Percentiles rank a stretch among this genome's conserved stretches.
These are phyloP conservation scores for Cheilosia impressa DNA, from an alignment of 2,888 invertebrate genomes.

Conservation along the genomic window DNA sequence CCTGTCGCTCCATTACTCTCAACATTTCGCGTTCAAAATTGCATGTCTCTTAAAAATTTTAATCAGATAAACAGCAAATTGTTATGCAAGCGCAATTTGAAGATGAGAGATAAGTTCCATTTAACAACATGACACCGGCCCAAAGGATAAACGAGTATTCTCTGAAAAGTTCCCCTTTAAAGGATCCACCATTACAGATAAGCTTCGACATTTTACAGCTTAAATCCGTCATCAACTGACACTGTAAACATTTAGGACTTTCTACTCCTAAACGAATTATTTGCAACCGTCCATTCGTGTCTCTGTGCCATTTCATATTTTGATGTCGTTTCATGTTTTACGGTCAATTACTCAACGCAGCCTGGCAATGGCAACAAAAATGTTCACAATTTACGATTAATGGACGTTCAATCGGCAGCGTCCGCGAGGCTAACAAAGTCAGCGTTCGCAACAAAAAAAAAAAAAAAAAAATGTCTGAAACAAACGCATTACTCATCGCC, in stretches of 20 bases:
- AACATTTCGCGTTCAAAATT: neutral
- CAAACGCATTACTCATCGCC: slow-evolving; percentile 23
- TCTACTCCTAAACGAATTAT: neutral
- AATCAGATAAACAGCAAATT: slow-evolving; percentile 3
- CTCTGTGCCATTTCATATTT: neutral
- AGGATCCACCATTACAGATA: slow-evolving; percentile 13
- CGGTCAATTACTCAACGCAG: slow-evolving; percentile 34
- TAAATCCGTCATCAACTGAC: neutral
- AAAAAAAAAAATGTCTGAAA: slow-evolving; percentile 17
- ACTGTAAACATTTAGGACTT: neutral
- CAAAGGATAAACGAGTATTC: slow-evolving; percentile 14
- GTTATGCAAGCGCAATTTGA: too few species aligned
- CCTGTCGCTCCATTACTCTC: neutral
- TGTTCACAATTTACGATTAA: slow-evolving; percentile 35
- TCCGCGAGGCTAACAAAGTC: neutral
- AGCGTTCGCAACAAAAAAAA: slow-evolving; percentile 12
- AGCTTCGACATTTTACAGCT: neutral
- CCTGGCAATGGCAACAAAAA: neutral
- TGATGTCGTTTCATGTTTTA: slow-evolving; percentile 30
- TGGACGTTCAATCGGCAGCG: slow-evolving; percentile 27
- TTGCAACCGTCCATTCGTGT: neutral
- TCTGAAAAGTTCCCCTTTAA: slow-evolving; percentile 9
- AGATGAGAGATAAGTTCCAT: slow-evolving; percentile 23
- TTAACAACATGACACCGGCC: slow-evolving; percentile 44
- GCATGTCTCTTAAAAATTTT: neutral